Percentiles rank a stretch among this genome's conserved stretches.
phyloP scores from a whole-genome alignment of 1,140 invertebrate species.

The Conopomorpha cramerella region DNA sequence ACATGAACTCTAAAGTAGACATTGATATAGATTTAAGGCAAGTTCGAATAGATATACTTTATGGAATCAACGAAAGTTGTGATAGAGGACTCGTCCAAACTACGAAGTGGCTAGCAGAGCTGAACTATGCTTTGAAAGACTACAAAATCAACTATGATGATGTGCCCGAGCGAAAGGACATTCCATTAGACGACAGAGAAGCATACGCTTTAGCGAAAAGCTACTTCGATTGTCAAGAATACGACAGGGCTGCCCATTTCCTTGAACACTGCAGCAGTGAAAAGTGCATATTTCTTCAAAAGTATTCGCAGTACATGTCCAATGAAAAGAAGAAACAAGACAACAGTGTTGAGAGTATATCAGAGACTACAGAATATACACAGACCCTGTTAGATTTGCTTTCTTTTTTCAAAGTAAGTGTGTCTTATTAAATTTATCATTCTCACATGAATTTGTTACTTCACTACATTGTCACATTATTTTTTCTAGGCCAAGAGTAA shows the following conservation, averaged over 20 bases:
- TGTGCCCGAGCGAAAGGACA: constrained; percentile 35
- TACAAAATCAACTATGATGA: constrained; percentile 60
- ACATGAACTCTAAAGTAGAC: constrained; percentile 30
- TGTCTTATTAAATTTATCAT: constrained; percentile 2
- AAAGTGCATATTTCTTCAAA: constrained; percentile 77
- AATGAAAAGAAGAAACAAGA: constrained; percentile 88
- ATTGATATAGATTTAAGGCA: constrained; percentile 64
- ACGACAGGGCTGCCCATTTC: constrained; percentile 87
- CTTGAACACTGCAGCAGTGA: constrained; percentile 69
- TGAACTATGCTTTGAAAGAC: constrained; percentile 76
- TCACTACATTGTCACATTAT: constrained; percentile 39
- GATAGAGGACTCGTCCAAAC: constrained; percentile 72
- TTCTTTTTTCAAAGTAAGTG: constrained; percentile 45
- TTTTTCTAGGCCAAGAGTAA: constrained; percentile 64
- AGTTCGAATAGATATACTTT: constrained; percentile 69
- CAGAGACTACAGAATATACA: constrained; percentile 41
- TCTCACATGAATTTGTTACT: too few species aligned
- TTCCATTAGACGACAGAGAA: constrained; percentile 66
- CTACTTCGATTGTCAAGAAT: constrained; percentile 92
- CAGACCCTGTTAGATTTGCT: constrained; percentile 45
- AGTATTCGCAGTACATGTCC: constrained; percentile 86
- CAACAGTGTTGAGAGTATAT: constrained; percentile 76
- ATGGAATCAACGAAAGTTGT: constrained; percentile 71
- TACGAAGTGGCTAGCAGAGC: constrained; percentile 84
- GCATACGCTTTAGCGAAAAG: constrained; percentile 82